Evolutionary conservation across 2,113 vertebrate species (phyloP), one percentile per base, ranked within the genome.

Genomic region (Sander vitreus): DNA sequence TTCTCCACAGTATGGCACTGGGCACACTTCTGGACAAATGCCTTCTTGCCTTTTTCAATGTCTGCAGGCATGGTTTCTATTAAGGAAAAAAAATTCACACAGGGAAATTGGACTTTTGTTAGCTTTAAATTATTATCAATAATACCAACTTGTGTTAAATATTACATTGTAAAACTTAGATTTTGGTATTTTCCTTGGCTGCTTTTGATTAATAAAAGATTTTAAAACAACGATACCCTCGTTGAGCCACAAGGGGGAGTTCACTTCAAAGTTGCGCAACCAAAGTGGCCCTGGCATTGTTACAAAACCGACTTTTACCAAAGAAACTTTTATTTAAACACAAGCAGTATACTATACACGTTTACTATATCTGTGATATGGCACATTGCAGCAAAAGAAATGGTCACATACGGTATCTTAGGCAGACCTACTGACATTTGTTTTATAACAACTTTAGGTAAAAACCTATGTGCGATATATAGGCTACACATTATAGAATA

Each of bases 1-100:
- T 96, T 89, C 65, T 97, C 96, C 76, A 96, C 93, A 39, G 94
- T 93, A 79, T 96, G 95, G 85, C 96, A 97, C 89, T 96, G 94
- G 43, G 93, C 89, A 83, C 95, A 97, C 89, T 97, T 96, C 79
- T 96, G 95, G 85, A 95, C 88, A 76, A 97, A 97, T 1, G 95
- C 85, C 87, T 95, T 95, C 89, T 95, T 97, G 74, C 96, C 95
- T 82, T 97, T 95, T 9, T 90, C 86, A 67, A 92, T 70, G 85
- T 96, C 94, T 88, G 54, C 95, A 64, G 89, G 70, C 95, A 96
- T 96, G 57, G 19, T 92, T 81, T 64, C 85, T 88, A 12, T 18
- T 4, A 59, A 70, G 43, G 2, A 14, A 15, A n/a, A 55, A 36
- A 70, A 8, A 63, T 1, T 73, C 0, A 50, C 10, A 75, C 1